Evolutionary conservation across 2,797 vertebrate genomes (phyloP).

Genomic region (Loris lydekkerianus): DNA sequence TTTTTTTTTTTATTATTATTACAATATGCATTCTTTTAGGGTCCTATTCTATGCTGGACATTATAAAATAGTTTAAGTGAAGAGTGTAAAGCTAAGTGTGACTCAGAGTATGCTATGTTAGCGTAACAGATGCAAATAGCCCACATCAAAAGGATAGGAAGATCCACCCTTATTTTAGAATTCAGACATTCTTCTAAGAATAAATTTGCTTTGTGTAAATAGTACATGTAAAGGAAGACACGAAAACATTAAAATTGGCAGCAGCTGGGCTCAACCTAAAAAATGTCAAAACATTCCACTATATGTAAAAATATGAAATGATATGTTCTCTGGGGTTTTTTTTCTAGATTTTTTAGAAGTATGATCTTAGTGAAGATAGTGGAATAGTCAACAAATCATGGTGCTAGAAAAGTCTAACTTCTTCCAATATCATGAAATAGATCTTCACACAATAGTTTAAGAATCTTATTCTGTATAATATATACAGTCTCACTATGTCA

Average conservation of each 20-base stretch:
- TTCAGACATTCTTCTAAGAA: constrained; percentile 22
- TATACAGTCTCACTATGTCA: too few species aligned
- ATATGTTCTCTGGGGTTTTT: background rate
- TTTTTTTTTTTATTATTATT: background rate
- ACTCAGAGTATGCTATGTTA: background rate
- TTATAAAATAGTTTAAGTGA: background rate
- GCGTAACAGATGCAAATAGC: background rate
- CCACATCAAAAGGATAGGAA: background rate
- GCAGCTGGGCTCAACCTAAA: background rate
- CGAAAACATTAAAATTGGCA: background rate
- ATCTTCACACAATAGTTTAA: background rate
- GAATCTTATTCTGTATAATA: background rate
- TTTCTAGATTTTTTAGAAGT: background rate
- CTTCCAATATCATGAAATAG: background rate
- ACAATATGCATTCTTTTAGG: background rate
- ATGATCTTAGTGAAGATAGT: background rate
- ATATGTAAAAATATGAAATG: background rate
- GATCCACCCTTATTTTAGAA: background rate
- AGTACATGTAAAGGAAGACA: background rate
- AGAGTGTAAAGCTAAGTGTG: background rate
- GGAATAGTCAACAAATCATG: background rate
- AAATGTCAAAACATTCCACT: background rate
- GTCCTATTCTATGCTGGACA: background rate
- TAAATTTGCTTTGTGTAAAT: background rate
- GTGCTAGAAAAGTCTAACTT: background rate